Evolutionary conservation across 2,797 vertebrate genomes (phyloP), one percentile per base, ranked within the genome.

Genomic region (Microctenopoma stevenorrisi): DNA sequence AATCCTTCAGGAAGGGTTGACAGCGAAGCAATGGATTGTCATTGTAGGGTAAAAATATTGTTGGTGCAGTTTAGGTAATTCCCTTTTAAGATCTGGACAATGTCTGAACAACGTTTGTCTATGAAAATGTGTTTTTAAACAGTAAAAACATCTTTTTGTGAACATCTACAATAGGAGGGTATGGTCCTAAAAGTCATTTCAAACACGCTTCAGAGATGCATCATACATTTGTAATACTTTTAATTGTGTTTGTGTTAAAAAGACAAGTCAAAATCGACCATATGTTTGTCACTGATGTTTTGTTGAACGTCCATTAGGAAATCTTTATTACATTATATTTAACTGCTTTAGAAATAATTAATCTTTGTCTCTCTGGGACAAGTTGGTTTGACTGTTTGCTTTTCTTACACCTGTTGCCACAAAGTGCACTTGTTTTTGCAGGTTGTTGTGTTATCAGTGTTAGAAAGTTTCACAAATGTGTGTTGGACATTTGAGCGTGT

Each of bases 391-490:
- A 46, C 11, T 43, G 9, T 56, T 28, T 15, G 2, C 2, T 54
- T 46, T 47, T 52, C 18, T 22, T 15, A 53, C 49, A 54, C 35
- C 69, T 50, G 42, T 64, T 69, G n/a, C 72, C 52, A 71, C 62
- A 58, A 79, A 74, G 75, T 79, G 76, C 78, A 64, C 72, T 78
- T 81, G 71, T 71, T 65, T 68, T 74, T 62, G 18, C 57, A 54
- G 38, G 49, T 47, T 9, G 61, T 68, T 46, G 52, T 43, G 65
- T 57, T 6, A 4, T 15, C 40, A 50, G 43, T 8, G 5, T 44
- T 47, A 30, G 28, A 58, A 58, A 75, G 49, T 54, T 65, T 55
- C 52, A 62, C 56, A 72, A 30, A 67, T 35, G 57, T 63, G 64
- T 38, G 42, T 47, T 49, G 68, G 43, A 58, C 14, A 37, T 49